Percentiles rank a stretch among this genome's conserved stretches.
These are phyloP conservation scores for Sebastes kiyomatsui DNA, from an alignment of 2,797 vertebrate species.

Conservation along the genomic window DNA sequence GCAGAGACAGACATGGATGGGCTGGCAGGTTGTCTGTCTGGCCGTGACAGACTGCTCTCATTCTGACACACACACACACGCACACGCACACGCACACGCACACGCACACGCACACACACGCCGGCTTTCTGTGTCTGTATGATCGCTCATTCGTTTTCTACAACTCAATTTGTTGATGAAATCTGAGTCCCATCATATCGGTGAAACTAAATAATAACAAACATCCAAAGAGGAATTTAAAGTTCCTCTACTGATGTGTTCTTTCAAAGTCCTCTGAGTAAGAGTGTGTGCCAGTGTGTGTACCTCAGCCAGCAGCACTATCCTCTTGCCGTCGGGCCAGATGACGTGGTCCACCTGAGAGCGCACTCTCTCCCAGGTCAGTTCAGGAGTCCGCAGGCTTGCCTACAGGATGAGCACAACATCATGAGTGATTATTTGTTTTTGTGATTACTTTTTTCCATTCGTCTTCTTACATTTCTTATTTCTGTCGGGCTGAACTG, in stretches of 20 bases:
- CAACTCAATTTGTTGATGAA: neutral
- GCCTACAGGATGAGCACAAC: constrained; percentile 79
- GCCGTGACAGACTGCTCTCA: constrained; percentile 46
- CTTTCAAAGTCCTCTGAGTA: neutral
- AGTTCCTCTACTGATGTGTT: neutral
- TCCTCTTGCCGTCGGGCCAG: constrained; percentile 97
- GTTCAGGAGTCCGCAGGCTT: constrained; percentile 93
- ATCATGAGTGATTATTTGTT: neutral
- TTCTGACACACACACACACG: constrained; percentile 28
- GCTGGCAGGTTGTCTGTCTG: constrained; percentile 12
- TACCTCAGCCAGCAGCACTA: constrained; percentile 97
- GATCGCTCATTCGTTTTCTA: neutral
- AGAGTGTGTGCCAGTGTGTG: neutral
- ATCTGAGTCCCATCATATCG: neutral
- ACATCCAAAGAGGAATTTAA: neutral
- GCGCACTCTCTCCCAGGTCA: constrained; percentile 97
- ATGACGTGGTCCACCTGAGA: constrained; percentile 98
- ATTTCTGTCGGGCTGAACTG: neutral
- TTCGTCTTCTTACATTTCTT: neutral
- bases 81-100: neutral
- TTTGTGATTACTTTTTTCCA: neutral
- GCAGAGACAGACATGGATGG: neutral
- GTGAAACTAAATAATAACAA: neutral
- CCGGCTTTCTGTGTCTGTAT: too few species aligned
- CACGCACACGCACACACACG: neutral